Evolutionary conservation across 2,797 vertebrate genomes (phyloP), one percentile per base, ranked within the genome.

Genomic region (Xenentodon cancila): DNA sequence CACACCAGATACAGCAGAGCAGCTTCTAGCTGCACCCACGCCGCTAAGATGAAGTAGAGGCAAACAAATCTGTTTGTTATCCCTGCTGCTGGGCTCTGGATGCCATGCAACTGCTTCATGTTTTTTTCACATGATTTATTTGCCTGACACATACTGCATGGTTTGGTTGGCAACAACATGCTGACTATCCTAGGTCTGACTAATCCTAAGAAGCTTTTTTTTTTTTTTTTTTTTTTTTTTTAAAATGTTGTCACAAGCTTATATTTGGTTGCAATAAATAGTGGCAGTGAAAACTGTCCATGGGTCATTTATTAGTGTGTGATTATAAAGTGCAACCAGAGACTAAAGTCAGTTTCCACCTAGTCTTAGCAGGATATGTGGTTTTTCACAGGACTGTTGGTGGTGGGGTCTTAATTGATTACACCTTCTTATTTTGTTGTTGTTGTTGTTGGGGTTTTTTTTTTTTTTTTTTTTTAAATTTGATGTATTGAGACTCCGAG

Each of bases 191-290:
- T 68, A 65, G 59, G 66, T 68, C 64, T 68, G 54, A 73, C 64
- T 89, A 88, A 89, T 88, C 84, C 84, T 84, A 70, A 82, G 63
- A 73, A 75, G 79, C 80, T 37, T 37, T 37, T 37, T 37, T 37
- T 11, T n/a, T n/a, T n/a, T n/a, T n/a, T n/a, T n/a, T n/a, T n/a
- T n/a, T 37, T 37, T 37, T 37, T 82, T 82, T 82, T 69, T 63
- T 37, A 52, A 32, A 64, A 81, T 72, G 76, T 77, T 69, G 77
- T 73, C 72, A 71, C 68, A 4, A 53, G 75, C 71, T 69, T 63
- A 67, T 75, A 50, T 85, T 83, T 67, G 50, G 64, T 78, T 75
- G 53, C 46, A n/a, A 47, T 37, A 48, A 67, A 78, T 82, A 73
- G 77, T 68, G 48, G 65, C 50, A 64, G 59, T 66, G 42, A 43